Conservation (phyloP, 2,888 invertebrate genomes). For the Stenichneumon culpator region DNA sequence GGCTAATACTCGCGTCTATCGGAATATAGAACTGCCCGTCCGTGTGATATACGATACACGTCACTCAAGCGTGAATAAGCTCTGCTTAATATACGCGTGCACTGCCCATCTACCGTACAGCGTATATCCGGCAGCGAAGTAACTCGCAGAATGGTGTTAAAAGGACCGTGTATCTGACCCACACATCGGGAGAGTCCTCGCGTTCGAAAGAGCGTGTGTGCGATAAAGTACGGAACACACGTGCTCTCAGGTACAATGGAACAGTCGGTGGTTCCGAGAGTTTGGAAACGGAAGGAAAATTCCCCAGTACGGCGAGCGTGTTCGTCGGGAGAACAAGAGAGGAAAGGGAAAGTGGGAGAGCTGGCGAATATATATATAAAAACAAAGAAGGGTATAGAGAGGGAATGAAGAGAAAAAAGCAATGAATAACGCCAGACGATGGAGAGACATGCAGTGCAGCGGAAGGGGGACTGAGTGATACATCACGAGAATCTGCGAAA, state of each 20-base stretch:
- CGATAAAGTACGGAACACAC: constrained; percentile 55
- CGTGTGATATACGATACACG: constrained; percentile 10
- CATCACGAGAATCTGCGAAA: constrained; percentile 78
- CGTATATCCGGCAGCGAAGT: constrained; percentile 25
- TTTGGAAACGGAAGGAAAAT: constrained; percentile 23
- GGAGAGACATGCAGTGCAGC: constrained; percentile 38
- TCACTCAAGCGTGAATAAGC: constrained; percentile 38
- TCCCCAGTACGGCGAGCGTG: constrained; percentile 17
- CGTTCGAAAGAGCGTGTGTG: constrained; percentile 45
- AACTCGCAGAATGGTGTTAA: constrained; percentile 56
- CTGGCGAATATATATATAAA: constrained; percentile 25
- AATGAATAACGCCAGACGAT: constrained; percentile 9
- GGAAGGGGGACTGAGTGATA: constrained; percentile 67
- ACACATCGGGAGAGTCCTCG: constrained; percentile 48
- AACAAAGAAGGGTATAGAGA: constrained; percentile 15
- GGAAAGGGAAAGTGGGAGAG: constrained; percentile 16
- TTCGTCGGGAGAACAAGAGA: constrained; percentile 40
- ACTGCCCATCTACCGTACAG: not conserved
- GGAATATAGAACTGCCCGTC: constrained; percentile 32
- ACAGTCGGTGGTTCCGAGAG: constrained; percentile 39
- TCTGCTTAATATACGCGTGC: constrained; percentile 54
- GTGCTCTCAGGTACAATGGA: constrained; percentile 42
- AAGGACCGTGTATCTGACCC: constrained; percentile 13
- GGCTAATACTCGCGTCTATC: constrained; percentile 30
- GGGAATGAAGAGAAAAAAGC: constrained; percentile 9